Percentiles rank a stretch among this genome's conserved stretches.
Conservation (phyloP, 2,888 invertebrate genomes). For the Tetragonula carbonaria region DNA sequence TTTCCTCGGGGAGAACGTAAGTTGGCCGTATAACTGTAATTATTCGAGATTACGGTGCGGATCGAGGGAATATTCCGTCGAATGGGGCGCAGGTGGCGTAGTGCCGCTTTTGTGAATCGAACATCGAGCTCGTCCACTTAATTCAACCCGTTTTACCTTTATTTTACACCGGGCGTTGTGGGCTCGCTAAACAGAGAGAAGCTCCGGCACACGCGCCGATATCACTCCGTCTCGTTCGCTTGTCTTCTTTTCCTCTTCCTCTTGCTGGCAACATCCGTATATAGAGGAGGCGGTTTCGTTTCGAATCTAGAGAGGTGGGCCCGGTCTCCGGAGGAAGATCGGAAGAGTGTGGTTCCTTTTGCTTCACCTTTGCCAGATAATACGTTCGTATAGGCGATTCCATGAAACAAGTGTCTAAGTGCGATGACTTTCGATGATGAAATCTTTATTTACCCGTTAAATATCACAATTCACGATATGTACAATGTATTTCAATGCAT, state of each 20-base stretch:
- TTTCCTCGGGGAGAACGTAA: neutral
- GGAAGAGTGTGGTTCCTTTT: conserved; percentile 51
- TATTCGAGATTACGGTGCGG: conserved; percentile 6
- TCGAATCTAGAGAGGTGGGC: conserved; percentile 45
- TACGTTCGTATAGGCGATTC: conserved; percentile 65
- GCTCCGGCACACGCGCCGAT: conserved; percentile 69
- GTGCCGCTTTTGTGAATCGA: conserved; percentile 46
- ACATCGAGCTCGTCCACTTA: conserved; percentile 42
- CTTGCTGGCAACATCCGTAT: conserved; percentile 60
- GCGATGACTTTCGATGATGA: neutral
- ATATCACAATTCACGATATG: too few relatives aligned
- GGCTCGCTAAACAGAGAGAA: conserved; percentile 60
- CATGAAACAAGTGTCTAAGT: conserved; percentile 50
- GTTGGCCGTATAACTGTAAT: neutral
- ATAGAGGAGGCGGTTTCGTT: conserved; percentile 55
- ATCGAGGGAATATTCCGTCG: neutral
- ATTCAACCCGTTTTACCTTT: conserved; percentile 51
- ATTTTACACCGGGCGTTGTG: conserved; percentile 48
- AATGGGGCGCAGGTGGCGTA: conserved; percentile 35
- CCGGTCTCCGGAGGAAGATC: conserved; percentile 39
- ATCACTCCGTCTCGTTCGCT: conserved; percentile 35
- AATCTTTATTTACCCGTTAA: too few relatives aligned
- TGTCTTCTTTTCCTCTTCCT: conserved; percentile 43
- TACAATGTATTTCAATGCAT: too few relatives aligned
- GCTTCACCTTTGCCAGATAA: conserved; percentile 53